Base-by-base conservation (phyloP, 1,140 invertebrate genomes). In the Drosophila busckii region DNA sequence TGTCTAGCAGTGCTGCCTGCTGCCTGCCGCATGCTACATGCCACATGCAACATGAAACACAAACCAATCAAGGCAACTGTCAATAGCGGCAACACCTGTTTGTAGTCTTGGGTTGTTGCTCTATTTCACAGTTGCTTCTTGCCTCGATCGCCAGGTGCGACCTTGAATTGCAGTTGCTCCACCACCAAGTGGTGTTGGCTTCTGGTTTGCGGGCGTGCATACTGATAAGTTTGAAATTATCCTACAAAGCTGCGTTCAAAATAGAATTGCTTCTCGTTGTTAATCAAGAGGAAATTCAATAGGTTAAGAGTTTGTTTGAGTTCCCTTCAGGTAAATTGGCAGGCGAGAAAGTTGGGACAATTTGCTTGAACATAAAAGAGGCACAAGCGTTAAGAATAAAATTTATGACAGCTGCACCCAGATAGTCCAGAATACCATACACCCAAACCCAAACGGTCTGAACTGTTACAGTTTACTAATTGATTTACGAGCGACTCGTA, bases 51-150 rank as follows among this genome's bases (percentile, higher is more conserved):
- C 71, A 70, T 78, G 71, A 66, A 70, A 78, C 71, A 78, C 56
- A 70, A 70, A 38, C 42, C 56, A 78, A 63, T 78, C 71, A 78
- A 75, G 66, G 55, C 52, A 42, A 78, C 71, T 76, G 71, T 78
- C 71, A 78, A 78, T 67, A 40, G 50, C 32, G 71, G 66, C 53
- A 70, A 78, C 71, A 78, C 71, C 71, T 67, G 62, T 53, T 67
- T 26, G 44, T 23, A 16, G 19, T 28, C 22, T 6, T 42, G 13
- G n/a, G n/a, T n/a, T 34, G 32, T 32, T 38, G 20, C 61, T 40
- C 32, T 12, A 42, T 37, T 42, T 45, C 6, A 32, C 31, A 34
- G 38, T 20, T 52, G 20, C 20, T 46, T 44, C 26, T 25, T 25
- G 10, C 35, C 42, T 13, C n/a, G 5, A 15, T 28, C 32, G 16